Conservation (phyloP, 1,140 invertebrate genomes). For the Drosophila repleta region DNA sequence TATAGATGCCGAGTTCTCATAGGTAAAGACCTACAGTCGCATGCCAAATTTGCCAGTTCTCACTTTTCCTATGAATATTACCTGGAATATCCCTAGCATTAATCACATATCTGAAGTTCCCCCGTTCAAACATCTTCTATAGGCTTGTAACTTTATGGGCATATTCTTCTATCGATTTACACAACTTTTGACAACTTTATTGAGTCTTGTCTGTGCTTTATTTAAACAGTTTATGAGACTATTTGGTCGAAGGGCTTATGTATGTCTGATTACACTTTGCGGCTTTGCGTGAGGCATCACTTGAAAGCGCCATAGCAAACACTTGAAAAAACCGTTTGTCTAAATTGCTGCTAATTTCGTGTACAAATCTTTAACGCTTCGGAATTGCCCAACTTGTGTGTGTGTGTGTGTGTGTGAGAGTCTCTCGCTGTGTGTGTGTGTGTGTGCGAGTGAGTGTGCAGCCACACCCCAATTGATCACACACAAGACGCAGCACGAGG, state of each 20-base stretch:
- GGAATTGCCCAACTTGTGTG: conserved; percentile 27
- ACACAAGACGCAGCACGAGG: conserved; percentile 12
- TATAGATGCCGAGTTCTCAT: background rate
- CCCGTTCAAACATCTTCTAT: background rate
- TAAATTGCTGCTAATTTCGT: conserved; percentile 43
- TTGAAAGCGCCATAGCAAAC: conserved; percentile 19
- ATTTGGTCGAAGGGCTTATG: background rate
- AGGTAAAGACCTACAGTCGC: background rate
- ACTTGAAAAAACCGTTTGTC: conserved; percentile 23
- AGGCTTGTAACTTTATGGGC: background rate
- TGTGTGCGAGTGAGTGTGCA: conserved; percentile 4
- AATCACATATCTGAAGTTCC: background rate
- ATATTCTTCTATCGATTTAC: background rate
- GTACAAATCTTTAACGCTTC: conserved; percentile 25
- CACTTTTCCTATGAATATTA: background rate
- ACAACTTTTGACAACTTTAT: conserved; percentile 9
- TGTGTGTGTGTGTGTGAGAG: conserved; percentile 1
- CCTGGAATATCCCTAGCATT: background rate
- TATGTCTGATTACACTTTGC: background rate
- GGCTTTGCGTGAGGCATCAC: conserved; percentile 12
- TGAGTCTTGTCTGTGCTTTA: background rate
- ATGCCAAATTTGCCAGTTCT: background rate
- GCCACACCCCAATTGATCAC: conserved; percentile 40
- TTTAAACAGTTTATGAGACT: conserved; percentile 1
- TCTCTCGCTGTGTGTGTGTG: conserved; percentile 2